These are phyloP conservation scores for Cantharis lateralis DNA, from an alignment of 2,888 invertebrate species.

Conservation along the genomic window DNA sequence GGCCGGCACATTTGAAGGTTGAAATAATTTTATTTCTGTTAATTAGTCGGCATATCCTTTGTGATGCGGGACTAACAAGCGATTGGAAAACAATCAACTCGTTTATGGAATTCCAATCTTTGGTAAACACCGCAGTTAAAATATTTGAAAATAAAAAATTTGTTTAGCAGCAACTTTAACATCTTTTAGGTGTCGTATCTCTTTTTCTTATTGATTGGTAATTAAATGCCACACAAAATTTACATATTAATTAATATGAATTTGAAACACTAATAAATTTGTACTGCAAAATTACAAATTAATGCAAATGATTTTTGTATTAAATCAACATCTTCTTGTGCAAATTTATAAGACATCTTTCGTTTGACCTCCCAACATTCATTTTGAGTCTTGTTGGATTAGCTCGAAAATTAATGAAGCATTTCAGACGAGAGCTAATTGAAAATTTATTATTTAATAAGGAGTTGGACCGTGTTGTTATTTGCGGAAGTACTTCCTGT, in stretches of 20 bases:
- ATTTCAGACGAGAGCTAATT: conserved; percentile 31
- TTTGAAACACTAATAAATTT: conserved; percentile 18
- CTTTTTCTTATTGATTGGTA: background rate
- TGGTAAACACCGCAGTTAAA: conserved; percentile 27
- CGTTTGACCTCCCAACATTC: conserved; percentile 25
- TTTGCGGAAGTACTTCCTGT: conserved; percentile 24
- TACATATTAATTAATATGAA: background rate
- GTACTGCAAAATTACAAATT: conserved; percentile 21
- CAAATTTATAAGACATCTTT: conserved; percentile 23
- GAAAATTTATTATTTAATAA: conserved; percentile 36
- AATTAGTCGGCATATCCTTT: conserved; percentile 32
- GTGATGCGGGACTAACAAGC: conserved; percentile 19
- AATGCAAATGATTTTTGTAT: conserved; percentile 28
- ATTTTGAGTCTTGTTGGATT: conserved; percentile 27
- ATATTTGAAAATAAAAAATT: conserved; percentile 23
- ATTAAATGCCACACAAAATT: background rate
- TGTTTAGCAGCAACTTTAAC: conserved; percentile 10
- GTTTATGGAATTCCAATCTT: conserved; percentile 27
- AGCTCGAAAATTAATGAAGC: conserved; percentile 32
- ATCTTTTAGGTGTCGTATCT: conserved; percentile 2
- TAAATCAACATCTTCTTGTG: conserved; percentile 23
- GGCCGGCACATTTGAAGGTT: conserved; percentile 31
- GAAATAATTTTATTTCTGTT: conserved; percentile 31
- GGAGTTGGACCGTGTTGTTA: conserved; percentile 28
- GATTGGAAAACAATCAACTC: conserved; percentile 26